Percentiles rank a stretch among this genome's conserved stretches.
Evolutionary conservation across 2,113 vertebrate genomes (phyloP).

Genomic region (Zapornia atra): DNA sequence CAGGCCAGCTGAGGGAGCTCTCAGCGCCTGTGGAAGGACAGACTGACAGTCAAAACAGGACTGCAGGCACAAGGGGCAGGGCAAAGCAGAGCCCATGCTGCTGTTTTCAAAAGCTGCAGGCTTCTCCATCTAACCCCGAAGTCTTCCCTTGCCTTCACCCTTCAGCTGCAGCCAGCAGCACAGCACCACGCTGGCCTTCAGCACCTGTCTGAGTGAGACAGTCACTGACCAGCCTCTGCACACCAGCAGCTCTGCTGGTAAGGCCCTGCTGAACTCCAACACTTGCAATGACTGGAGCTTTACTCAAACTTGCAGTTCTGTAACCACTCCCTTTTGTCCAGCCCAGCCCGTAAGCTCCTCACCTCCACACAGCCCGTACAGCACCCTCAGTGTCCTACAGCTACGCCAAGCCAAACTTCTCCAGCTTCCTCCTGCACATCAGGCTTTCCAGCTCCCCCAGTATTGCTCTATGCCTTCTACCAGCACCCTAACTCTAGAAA

Average conservation of each 20-base stretch:
- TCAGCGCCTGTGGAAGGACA: not conserved
- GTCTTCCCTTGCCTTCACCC: not conserved
- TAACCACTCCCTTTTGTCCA: not conserved
- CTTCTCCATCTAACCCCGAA: not conserved
- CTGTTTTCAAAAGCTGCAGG: not conserved
- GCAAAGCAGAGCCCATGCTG: not conserved
- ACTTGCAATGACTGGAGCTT: not conserved
- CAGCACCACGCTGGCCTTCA: not conserved
- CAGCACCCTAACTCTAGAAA: not conserved
- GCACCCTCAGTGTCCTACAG: not conserved
- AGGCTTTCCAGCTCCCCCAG: not conserved
- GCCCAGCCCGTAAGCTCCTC: fast-evolving
- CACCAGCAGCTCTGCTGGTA: not conserved
- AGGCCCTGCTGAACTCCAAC: not conserved
- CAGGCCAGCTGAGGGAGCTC: not conserved
- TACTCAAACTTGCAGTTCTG: not conserved
- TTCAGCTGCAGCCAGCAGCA: not conserved
- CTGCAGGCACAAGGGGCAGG: not conserved
- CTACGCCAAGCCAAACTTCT: not conserved
- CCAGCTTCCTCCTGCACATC: not conserved
- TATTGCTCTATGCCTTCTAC: not conserved
- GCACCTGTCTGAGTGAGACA: not conserved
- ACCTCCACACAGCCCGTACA: no score
- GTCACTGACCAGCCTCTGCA: not conserved
- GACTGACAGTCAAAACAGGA: not conserved